Conservation (phyloP, 2,113 vertebrate genomes). For the Grammomys surdaster region DNA sequence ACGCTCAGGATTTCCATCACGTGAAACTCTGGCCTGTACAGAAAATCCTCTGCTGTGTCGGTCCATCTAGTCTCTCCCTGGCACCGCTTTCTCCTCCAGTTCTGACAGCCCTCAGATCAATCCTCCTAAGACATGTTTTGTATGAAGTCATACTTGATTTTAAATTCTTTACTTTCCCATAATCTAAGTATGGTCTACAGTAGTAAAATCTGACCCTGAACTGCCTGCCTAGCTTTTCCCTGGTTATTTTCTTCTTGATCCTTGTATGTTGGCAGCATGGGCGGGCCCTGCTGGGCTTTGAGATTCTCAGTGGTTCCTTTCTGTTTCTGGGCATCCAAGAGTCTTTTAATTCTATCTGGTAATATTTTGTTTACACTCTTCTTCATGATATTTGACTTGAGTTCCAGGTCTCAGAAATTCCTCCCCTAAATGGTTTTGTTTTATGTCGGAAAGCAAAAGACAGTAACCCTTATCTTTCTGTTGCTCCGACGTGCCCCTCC, state of each 20-base stretch:
- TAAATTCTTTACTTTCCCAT: slow-evolving; percentile 27
- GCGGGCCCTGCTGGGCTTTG: not conserved
- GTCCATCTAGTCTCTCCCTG: not conserved
- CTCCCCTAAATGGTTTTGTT: not conserved
- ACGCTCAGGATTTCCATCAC: slow-evolving; percentile 3
- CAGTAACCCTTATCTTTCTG: not conserved
- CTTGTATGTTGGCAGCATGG: not conserved
- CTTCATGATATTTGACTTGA: not conserved
- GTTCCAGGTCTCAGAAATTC: not conserved
- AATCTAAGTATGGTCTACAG: not conserved
- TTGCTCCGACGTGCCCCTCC: not conserved
- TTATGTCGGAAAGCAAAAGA: not conserved
- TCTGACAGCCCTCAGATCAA: not conserved
- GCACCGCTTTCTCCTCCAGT: not conserved
- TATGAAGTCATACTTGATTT: slow-evolving; percentile 5
- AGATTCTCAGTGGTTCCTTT: not conserved
- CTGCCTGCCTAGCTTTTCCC: not conserved
- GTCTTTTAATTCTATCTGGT: not conserved
- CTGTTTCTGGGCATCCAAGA: not conserved
- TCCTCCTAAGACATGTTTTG: slow-evolving; percentile 34
- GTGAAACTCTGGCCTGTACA: not conserved
- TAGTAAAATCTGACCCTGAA: not conserved
- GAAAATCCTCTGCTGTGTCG: not conserved
- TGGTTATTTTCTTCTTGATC: not conserved
- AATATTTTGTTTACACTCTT: not conserved